Evolutionary conservation across 2,113 vertebrate species (phyloP), one percentile per base, ranked within the genome.

Genomic region (Sceloporus undulatus): DNA sequence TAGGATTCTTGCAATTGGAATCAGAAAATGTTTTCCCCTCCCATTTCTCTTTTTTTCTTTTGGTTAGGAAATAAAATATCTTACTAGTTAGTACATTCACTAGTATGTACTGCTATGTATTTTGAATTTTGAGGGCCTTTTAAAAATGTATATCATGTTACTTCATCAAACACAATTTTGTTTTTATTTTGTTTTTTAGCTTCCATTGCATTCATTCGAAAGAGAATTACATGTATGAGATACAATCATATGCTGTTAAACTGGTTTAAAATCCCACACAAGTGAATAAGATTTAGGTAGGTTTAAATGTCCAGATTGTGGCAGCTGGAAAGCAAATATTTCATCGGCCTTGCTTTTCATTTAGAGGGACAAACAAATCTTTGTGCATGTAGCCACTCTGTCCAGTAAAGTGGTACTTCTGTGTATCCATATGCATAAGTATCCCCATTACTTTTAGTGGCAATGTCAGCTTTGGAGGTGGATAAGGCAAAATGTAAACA

Each of bases 21-120:
- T 88, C 91, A 29, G 23, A 70, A 93, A 85, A 93, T 4, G 0
- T 94, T 93, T 94, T 93, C 76, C 2, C 9, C 14, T 16, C 56
- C 14, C 54, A 9, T 59, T 59, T 86, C 90, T 91, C 79, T 77
- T 40, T 91, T 27, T 27, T 9, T 70, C 9, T 86, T 5, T 65
- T 94, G 90, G 76, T 93, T 93, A 92, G 85, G 82, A 93, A 94
- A 91, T 68, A 75, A 87, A 89, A 71, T 90, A 86, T 91, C 9
- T 78, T 82, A 2, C 87, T 68, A 84, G 73, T 86, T 48, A 82
- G 81, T 77, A 34, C 21, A 54, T 27, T 87, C 25, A 88, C 79
- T 92, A 90, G 23, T 27, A 5, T 27, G 6, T 25, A 27, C 68
- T 29, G 27, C 29, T 71, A 1, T 71, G 68, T 29, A 71, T 14